Evolutionary conservation across 2,113 vertebrate species (phyloP).

Genomic region (Sinocyclocheilus anophthalmus): DNA sequence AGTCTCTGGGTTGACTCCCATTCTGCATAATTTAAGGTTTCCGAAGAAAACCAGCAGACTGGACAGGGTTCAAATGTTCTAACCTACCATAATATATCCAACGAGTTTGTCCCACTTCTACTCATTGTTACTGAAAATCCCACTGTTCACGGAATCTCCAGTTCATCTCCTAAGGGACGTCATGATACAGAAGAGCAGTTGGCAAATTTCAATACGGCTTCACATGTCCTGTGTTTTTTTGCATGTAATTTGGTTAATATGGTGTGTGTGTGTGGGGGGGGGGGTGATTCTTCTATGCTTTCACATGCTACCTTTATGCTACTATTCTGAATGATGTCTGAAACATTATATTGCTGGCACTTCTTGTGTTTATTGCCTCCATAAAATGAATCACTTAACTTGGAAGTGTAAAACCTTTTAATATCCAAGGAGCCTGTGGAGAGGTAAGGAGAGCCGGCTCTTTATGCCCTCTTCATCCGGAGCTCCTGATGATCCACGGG

Average conservation of each 20-base stretch:
- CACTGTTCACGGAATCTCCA: neutral
- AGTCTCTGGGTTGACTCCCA: neutral
- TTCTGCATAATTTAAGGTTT: neutral
- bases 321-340: neutral
- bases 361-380: neutral
- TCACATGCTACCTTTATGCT: too few relatives aligned
- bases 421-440: neutral
- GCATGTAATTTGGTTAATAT: neutral
- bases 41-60: neutral
- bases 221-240: neutral
- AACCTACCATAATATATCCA: neutral
- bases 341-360: neutral
- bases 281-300: too few relatives aligned
- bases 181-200: neutral
- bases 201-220: neutral
- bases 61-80: neutral
- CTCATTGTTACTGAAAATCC: neutral
- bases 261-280: too few relatives aligned
- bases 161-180: neutral
- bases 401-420: neutral
- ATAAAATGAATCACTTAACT: neutral
- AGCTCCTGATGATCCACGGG: constrained; percentile 10
- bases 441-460: neutral
- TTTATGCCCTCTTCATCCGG: neutral
- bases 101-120: neutral